Conservation (phyloP, 2,113 vertebrate species). For the Dipodomys spectabilis region DNA sequence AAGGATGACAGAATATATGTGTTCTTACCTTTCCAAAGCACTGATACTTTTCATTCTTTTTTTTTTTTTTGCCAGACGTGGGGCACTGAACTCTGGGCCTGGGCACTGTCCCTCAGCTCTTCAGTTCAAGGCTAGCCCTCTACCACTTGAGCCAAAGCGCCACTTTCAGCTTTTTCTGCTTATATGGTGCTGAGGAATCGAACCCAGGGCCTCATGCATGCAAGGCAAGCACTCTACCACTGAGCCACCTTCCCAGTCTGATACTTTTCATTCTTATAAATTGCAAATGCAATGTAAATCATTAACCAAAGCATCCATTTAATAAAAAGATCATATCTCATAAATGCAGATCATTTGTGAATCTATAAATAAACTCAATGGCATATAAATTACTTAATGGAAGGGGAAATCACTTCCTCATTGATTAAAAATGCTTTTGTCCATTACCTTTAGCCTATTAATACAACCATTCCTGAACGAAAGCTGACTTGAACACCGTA, state of each 20-base stretch:
- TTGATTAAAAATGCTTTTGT: conserved; percentile 72
- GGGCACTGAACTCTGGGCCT: no score
- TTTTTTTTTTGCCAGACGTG: no score
- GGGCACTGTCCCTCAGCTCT: no score
- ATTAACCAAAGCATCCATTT: conserved; percentile 65
- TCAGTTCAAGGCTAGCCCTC: no score
- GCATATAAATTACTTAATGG: conserved; percentile 70
- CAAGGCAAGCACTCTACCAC: no score
- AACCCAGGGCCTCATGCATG: no score
- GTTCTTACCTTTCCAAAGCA: conserved; percentile 54
- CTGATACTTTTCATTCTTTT: conserved; percentile 30
- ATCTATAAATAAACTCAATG: conserved; percentile 69
- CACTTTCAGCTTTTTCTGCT: no score
- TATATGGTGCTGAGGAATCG: no score
- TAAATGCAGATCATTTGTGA: conserved; percentile 64
- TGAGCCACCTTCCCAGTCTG: conserved; percentile 13
- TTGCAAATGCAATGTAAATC: conserved; percentile 60
- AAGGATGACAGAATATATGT: conserved; percentile 35
- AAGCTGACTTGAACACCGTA: conserved; percentile 33
- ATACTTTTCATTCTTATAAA: conserved; percentile 51
- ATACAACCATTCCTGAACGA: conserved; percentile 47
- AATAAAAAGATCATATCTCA: conserved; percentile 68
- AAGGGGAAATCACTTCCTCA: conserved; percentile 62
- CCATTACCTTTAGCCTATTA: conserved; percentile 60
- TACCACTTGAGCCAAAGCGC: no score